A percentile compares a stretch with the other conserved stretches of the same genome.
Evolutionary conservation across 2,113 vertebrate genomes (phyloP).

Genomic region (Phrynosoma blainvillii): DNA sequence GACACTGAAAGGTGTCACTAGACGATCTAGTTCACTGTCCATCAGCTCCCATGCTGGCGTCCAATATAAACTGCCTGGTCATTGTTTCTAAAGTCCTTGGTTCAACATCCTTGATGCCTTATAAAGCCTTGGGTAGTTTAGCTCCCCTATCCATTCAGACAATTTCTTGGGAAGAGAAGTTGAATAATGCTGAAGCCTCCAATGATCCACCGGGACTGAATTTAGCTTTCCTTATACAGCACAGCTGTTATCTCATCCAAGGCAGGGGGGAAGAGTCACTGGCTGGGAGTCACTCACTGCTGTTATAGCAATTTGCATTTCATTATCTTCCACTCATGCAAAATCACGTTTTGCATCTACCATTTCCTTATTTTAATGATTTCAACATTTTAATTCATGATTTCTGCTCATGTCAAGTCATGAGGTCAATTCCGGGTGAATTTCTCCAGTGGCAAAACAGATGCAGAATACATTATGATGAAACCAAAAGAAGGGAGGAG

Average conservation of each 20-base stretch:
- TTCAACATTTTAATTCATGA: conserved; percentile 45
- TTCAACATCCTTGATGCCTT: not conserved
- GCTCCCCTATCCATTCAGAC: fast-evolving
- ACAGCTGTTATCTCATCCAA: conserved; percentile 6
- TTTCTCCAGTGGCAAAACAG: conserved; percentile 18
- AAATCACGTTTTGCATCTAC: conserved; percentile 32
- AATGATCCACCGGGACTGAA: conserved; percentile 8
- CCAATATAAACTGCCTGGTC: not conserved
- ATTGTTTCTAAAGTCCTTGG: not conserved
- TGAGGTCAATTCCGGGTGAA: fast-evolving
- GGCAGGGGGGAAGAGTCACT: not conserved
- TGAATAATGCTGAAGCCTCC: not conserved
- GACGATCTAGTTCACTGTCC: too few relatives aligned
- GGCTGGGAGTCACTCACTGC: conserved; percentile 1
- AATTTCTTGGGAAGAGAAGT: not conserved
- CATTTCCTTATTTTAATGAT: conserved; percentile 31
- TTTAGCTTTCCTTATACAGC: not conserved
- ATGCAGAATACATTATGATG: conserved; percentile 40
- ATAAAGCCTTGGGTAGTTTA: not conserved
- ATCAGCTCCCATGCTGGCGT: too few relatives aligned
- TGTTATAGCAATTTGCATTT: conserved; percentile 32
- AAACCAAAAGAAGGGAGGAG: conserved; percentile 38
- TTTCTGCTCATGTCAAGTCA: conserved; percentile 43
- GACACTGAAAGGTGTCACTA: too few relatives aligned
- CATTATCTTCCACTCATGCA: conserved; percentile 17